Conservation (phyloP, 2,113 vertebrate species). For the Hemibagrus wyckioides region DNA sequence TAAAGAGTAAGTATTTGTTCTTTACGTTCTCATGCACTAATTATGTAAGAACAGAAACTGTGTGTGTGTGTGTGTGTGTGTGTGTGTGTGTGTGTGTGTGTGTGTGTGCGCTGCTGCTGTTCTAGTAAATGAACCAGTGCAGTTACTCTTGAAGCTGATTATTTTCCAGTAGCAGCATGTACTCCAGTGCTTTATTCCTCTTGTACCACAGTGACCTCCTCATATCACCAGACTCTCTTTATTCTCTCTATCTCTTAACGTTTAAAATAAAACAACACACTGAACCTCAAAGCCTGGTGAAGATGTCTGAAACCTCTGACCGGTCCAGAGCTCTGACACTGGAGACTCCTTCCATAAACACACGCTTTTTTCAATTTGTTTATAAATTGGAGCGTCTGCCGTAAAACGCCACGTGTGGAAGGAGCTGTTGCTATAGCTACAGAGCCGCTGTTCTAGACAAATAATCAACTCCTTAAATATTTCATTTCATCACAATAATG, state of each 20-base stretch:
- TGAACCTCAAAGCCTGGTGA: too few species aligned
- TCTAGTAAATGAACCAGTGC: neutral
- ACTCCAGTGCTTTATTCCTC: neutral
- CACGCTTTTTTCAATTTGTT: neutral
- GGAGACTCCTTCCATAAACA: neutral
- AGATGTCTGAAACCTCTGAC: neutral
- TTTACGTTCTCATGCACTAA: neutral
- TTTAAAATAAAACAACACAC: too few species aligned
- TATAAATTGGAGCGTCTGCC: neutral
- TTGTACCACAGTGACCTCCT: neutral
- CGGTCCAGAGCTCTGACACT: neutral
- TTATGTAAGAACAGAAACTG: neutral
- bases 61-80: neutral
- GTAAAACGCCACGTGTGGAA: neutral
- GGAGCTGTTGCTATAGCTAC: neutral
- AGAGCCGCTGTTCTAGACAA: too few species aligned
- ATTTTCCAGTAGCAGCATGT: neutral
- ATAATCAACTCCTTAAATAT: too few species aligned
- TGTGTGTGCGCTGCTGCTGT: too few species aligned
- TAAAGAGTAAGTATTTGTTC: conserved; percentile 71
- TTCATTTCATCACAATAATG: too few species aligned
- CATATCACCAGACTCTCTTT: neutral
- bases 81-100: too few species aligned
- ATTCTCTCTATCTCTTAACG: neutral
- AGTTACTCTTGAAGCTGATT: neutral